Evolutionary conservation across 2,888 invertebrate species (phyloP), one percentile per base, ranked within the genome.

Genomic region (Malthinus seriepunctatus): DNA sequence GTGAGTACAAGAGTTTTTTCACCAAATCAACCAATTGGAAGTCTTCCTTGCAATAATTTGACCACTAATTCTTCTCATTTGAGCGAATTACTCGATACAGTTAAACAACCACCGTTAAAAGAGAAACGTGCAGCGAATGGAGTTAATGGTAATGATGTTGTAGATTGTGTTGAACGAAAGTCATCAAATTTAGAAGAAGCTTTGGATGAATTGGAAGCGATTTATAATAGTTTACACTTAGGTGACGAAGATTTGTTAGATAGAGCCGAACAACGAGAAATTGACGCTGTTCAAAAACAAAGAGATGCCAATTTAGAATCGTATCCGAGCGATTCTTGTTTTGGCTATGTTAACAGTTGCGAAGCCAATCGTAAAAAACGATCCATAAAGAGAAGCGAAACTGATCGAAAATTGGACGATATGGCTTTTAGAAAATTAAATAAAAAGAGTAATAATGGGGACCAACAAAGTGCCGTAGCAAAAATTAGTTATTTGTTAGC

Each of bases 161-260:
- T 23, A 11, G 48, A 48, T 23, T 32, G 12, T 15, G 31, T 12
- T 12, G 14, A 52, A 9, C 52, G 86, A 67, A 90, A 89, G 76
- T 90, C 90, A 2, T 86, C 88, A 10, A 93, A 93, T 76, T 81
- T 93, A 35, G 93, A 93, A 73, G 93, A 95, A 72, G 95, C 95
- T 51, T 83, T 95, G 15, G 89, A 89, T 69, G 95, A 95, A 78
- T 78, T 95, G 53, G 95, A 95, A 81, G 90, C 90, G n/a, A 94
- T 95, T 72, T 92, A 93, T 73, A 91, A 93, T 69, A 93, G 92
- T 69, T 82, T 95, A 55, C 88, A 89, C n/a, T 80, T 94, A 49
- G 90, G 89, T 0, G 93, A 93, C 72, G 91, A 91, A 75, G 90
- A 91, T 78, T 81, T 92, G 56, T 76, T 92, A 50, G 91, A 91